These are phyloP conservation scores for Drosophila funebris DNA, from an alignment of 1,140 invertebrate species.

Conservation along the genomic window DNA sequence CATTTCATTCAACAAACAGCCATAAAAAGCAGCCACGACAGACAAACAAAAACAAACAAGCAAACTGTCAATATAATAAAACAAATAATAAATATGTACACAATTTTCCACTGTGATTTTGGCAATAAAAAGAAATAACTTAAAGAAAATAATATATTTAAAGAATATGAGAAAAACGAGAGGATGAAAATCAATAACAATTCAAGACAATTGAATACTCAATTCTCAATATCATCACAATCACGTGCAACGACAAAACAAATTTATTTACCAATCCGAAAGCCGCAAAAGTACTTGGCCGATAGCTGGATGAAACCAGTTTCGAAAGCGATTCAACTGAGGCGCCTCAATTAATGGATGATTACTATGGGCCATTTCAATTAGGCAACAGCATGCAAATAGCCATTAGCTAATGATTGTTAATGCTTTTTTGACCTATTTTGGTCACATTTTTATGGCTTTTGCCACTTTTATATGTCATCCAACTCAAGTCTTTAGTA, in stretches of 20 bases:
- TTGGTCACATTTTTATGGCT: constrained; percentile 30
- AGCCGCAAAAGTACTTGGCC: background rate
- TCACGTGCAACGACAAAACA: constrained; percentile 53
- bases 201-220: constrained; percentile 36
- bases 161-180: constrained; percentile 4
- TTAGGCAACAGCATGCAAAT: constrained; percentile 20
- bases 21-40: constrained; percentile 22
- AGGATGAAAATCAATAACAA: constrained; percentile 53
- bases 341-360: constrained; percentile 20
- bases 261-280: background rate
- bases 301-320: constrained; percentile 20
- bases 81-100: constrained; percentile 21
- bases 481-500: constrained; percentile 12
- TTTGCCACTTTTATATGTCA: constrained; percentile 32
- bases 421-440: constrained; percentile 10
- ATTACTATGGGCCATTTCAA: constrained; percentile 19
- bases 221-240: constrained; percentile 47
- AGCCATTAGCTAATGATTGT: constrained; percentile 21
- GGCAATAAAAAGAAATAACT: background rate
- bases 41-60: constrained; percentile 41
- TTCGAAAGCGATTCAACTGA: constrained; percentile 6
- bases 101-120: background rate
- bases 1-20: background rate
- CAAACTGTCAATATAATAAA: constrained; percentile 50
- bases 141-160: constrained; percentile 25